Conservation (phyloP, 2,797 vertebrate genomes). For the Leuciscus waleckii region DNA sequence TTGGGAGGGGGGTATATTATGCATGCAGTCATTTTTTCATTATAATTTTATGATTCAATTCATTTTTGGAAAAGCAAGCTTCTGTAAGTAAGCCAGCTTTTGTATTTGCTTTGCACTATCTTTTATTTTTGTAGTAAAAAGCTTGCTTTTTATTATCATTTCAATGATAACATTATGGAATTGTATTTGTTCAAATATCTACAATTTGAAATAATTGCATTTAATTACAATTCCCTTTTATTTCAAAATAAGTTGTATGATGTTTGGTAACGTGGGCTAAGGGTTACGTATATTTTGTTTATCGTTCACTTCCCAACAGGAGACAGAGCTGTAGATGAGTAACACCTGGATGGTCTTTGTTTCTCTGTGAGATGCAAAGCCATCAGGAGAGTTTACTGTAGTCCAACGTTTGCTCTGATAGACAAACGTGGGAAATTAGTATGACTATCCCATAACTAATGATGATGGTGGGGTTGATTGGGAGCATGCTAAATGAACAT, state of each 20-base stretch:
- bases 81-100: background rate
- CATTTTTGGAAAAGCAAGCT: constrained; percentile 18
- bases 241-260: background rate
- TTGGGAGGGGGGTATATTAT: constrained; percentile 60
- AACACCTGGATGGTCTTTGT: constrained; percentile 52
- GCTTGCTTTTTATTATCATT: constrained; percentile 20
- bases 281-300: background rate
- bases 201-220: background rate
- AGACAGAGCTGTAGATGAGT: constrained; percentile 58
- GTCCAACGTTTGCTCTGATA: constrained; percentile 80
- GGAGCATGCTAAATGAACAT: constrained; percentile 9
- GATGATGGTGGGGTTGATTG: constrained; percentile 28
- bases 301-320: constrained; percentile 29
- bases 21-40: constrained; percentile 11
- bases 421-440: constrained; percentile 80
- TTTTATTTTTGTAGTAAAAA: background rate
- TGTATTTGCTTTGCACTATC: background rate
- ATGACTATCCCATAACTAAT: constrained; percentile 77
- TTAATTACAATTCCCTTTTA: background rate
- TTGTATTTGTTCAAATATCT: background rate
- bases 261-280: background rate
- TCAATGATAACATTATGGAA: background rate
- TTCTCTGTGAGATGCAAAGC: constrained; percentile 49
- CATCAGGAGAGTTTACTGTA: constrained; percentile 77
- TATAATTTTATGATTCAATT: background rate